phyloP scores from a whole-genome alignment of 2,797 vertebrate species.

The Onychomys torridus region DNA sequence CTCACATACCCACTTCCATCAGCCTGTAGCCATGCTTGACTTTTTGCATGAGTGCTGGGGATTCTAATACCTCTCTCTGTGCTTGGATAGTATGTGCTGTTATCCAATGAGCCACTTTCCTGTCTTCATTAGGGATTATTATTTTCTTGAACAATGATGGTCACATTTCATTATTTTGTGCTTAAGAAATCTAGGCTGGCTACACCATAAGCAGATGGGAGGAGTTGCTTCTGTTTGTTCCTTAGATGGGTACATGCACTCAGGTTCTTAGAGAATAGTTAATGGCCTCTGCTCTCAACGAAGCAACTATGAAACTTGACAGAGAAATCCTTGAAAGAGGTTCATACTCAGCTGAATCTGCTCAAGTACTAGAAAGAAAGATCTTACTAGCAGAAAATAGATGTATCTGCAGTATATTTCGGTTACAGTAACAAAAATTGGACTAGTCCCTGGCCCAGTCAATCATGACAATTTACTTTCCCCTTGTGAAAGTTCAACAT shows the following conservation, averaged over 20 bases:
- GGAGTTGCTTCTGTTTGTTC: neutral
- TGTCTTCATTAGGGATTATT: neutral
- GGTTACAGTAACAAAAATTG: slow-evolving; percentile 78
- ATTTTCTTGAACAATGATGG: neutral
- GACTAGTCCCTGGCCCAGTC: slow-evolving; percentile 75
- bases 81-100: neutral
- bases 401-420: slow-evolving; percentile 76
- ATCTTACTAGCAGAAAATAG: slow-evolving; percentile 71
- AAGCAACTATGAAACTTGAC: neutral
- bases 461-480: slow-evolving; percentile 67
- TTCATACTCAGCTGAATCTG: slow-evolving; percentile 28
- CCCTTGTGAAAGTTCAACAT: slow-evolving; percentile 58
- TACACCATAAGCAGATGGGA: neutral
- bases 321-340: slow-evolving; percentile 77
- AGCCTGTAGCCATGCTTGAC: neutral
- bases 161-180: neutral
- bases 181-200: neutral
- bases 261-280: neutral
- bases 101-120: neutral
- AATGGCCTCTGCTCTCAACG: neutral
- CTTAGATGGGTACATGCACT: accelerated
- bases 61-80: neutral
- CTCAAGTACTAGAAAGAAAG: slow-evolving; percentile 71
- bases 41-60: neutral
- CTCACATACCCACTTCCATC: neutral